Evolutionary conservation across 1,140 invertebrate genomes (phyloP).

Genomic region (Probaryconus sp.): DNA sequence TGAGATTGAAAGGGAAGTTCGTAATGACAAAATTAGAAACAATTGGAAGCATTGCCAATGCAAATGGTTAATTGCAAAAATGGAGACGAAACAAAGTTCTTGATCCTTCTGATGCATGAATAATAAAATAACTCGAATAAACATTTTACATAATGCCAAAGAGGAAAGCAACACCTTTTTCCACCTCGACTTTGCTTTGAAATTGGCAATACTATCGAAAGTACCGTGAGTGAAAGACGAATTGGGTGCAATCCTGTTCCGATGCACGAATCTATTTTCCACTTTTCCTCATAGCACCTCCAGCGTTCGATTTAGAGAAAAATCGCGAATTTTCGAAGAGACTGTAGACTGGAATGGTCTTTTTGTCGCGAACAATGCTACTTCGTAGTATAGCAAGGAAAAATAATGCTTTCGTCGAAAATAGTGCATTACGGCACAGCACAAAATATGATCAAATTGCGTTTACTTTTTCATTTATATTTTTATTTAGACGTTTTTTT

Average conservation of each 20-base stretch:
- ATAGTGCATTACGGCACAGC: constrained; percentile 45
- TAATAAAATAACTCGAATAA: constrained; percentile 54
- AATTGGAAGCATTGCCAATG: constrained; percentile 10
- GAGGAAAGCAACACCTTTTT: constrained; percentile 49
- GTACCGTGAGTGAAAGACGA: constrained; percentile 60
- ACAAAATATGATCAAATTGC: constrained; percentile 56
- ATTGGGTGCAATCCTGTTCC: constrained; percentile 61
- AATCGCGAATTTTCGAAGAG: constrained; percentile 60
- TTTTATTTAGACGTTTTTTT: constrained; percentile 41
- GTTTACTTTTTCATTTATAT: constrained; percentile 53
- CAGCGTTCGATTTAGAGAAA: constrained; percentile 62
- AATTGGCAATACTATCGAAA: constrained; percentile 62
- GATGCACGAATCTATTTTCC: constrained; percentile 63
- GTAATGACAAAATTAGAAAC: constrained; percentile 11
- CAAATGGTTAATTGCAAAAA: constrained; percentile 13
- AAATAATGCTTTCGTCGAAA: constrained; percentile 55
- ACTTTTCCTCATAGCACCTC: constrained; percentile 59
- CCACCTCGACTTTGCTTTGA: constrained; percentile 47
- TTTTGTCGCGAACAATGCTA: constrained; percentile 62
- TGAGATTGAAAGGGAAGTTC: too few species aligned
- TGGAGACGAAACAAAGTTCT: not conserved
- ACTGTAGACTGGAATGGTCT: constrained; percentile 54
- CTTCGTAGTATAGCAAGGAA: constrained; percentile 38
- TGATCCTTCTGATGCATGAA: constrained; percentile 32
- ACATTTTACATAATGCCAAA: constrained; percentile 58